A percentile compares a stretch with the other conserved stretches of the same genome.
These are phyloP conservation scores for Discoglossus pictus DNA, from an alignment of 2,797 vertebrate species.

Conservation along the genomic window DNA sequence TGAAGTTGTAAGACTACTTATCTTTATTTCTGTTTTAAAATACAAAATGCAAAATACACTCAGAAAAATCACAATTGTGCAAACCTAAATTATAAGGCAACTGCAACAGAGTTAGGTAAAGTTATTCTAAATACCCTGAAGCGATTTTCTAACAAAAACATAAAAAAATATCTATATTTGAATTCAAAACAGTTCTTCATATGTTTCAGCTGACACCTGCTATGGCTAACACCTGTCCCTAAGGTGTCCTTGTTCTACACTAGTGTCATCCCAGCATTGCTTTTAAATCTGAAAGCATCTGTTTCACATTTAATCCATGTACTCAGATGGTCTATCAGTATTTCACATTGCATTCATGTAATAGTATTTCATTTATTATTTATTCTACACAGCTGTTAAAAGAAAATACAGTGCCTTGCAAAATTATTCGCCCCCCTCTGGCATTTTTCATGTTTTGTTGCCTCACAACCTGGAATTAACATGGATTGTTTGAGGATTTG, in stretches of 20 bases:
- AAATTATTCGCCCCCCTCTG: too few relatives aligned
- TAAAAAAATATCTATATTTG: too few relatives aligned
- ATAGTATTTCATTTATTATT: conserved; percentile 55
- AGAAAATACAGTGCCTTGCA: too few relatives aligned
- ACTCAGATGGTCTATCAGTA: conserved; percentile 50
- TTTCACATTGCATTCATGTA: conserved; percentile 45
- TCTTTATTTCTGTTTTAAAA: too few relatives aligned
- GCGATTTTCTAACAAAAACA: conserved; percentile 50
- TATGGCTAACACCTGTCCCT: conserved; percentile 52
- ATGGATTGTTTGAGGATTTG: too few relatives aligned
- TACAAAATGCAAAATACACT: too few relatives aligned
- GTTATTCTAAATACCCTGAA: conserved; percentile 20
- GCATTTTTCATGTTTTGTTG: too few relatives aligned
- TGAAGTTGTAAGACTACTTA: too few relatives aligned
- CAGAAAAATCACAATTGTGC: too few relatives aligned
- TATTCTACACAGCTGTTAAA: conserved; percentile 46
- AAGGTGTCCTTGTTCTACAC: conserved; percentile 43
- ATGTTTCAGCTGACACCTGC: conserved; percentile 56
- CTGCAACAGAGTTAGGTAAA: not conserved
- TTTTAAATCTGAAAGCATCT: conserved; percentile 59
- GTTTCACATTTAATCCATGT: conserved; percentile 58
- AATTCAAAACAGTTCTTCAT: conserved; percentile 53
- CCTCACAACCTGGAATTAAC: too few relatives aligned
- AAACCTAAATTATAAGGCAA: not conserved
- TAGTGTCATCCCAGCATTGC: conserved; percentile 49